These are phyloP conservation scores for Phoebastria nigripes DNA, from an alignment of 2,797 vertebrate genomes.

Conservation along the genomic window DNA sequence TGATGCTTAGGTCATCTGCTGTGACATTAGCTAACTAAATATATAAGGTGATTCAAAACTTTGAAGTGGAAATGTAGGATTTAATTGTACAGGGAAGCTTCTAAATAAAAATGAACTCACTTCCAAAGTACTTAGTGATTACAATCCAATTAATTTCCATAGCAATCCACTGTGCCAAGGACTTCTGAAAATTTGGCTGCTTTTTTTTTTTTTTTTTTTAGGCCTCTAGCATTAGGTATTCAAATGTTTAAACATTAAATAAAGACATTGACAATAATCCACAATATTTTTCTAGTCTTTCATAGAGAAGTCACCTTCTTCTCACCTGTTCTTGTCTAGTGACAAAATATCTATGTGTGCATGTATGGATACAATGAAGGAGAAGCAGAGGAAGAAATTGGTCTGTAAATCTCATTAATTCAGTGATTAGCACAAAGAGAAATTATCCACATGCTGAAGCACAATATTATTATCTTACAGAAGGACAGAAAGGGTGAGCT, in stretches of 20 bases:
- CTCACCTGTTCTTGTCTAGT: not conserved
- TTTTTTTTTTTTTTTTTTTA: not conserved
- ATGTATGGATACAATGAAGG: not conserved
- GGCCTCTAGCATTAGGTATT: not conserved
- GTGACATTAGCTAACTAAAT: not conserved
- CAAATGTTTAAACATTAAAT: not conserved
- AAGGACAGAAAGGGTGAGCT: not conserved
- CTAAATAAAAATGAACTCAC: not conserved
- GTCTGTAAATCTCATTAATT: conserved; percentile 25
- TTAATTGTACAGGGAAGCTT: not conserved
- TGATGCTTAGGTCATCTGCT: not conserved
- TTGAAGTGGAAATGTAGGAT: not conserved
- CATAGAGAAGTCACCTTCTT: not conserved
- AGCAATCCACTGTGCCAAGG: not conserved
- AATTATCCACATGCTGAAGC: conserved; percentile 18
- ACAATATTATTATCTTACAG: not conserved
- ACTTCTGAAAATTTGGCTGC: not conserved
- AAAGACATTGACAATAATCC: not conserved
- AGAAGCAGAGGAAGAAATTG: not conserved
- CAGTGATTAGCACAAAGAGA: not conserved
- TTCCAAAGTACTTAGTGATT: not conserved
- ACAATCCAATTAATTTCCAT: not conserved
- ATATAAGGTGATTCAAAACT: not conserved
- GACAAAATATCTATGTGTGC: not conserved
- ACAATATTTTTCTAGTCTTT: not conserved